These are phyloP conservation scores for Sus cebifrons DNA, from an alignment of 2,797 vertebrate genomes.

Conservation along the genomic window DNA sequence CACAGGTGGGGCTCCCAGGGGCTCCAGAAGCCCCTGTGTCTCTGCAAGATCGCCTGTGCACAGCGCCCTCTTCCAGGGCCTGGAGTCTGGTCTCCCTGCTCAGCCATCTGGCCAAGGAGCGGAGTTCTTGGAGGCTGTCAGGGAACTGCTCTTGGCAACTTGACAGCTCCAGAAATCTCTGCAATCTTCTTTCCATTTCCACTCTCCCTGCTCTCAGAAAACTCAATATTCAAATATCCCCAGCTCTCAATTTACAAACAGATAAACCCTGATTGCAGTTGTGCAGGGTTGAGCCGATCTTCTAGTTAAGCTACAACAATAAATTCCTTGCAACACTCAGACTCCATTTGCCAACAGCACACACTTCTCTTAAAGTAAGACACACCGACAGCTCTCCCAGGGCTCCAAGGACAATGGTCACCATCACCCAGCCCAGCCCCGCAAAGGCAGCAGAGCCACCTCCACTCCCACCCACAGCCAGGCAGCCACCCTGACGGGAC, in stretches of 20 bases:
- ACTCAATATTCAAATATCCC: background rate
- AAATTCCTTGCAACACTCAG: background rate
- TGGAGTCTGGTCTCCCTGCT: background rate
- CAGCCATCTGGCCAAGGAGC: background rate
- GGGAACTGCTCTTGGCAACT: background rate
- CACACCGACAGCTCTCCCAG: background rate
- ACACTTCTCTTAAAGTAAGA: background rate
- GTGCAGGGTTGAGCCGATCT: background rate
- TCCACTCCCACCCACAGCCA: background rate
- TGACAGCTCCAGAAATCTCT: background rate
- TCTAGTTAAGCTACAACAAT: background rate
- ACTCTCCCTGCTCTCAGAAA: background rate
- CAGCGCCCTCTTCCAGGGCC: background rate
- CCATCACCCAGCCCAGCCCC: background rate
- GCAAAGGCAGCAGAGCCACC: background rate
- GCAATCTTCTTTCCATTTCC: background rate
- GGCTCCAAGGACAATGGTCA: background rate
- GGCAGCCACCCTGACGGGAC: rapidly evolving
- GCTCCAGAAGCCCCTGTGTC: background rate
- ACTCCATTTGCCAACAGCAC: background rate
- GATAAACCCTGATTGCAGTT: background rate
- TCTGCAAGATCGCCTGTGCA: background rate
- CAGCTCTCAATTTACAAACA: background rate
- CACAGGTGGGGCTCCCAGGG: no score
- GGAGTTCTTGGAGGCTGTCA: background rate